Evolutionary conservation across 2,888 invertebrate genomes (phyloP).

Genomic region (Andrena fulva): DNA sequence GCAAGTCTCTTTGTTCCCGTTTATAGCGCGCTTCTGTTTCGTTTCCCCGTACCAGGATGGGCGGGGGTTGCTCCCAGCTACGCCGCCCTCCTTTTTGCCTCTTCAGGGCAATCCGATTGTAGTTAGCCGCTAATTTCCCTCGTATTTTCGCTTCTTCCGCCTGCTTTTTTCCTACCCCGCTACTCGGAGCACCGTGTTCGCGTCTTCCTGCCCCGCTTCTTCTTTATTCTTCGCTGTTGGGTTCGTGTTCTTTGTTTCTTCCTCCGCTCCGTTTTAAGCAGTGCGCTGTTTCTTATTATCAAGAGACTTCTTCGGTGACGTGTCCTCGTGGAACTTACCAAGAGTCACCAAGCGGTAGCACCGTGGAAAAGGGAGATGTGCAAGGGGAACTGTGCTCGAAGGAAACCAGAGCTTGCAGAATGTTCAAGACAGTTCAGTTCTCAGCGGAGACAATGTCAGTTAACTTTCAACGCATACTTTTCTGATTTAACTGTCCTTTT

Average conservation of each 20-base stretch:
- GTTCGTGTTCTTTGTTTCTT: neutral
- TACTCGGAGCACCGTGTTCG: neutral
- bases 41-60: neutral
- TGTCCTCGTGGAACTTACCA: no score
- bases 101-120: slow-evolving; percentile 26
- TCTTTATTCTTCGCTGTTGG: neutral
- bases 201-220: neutral
- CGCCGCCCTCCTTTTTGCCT: neutral
- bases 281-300: no score
- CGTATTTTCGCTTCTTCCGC: neutral
- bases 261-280: no score
- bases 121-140: slow-evolving; percentile 27
- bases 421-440: no score
- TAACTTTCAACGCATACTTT: neutral
- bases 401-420: no score
- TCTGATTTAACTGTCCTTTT: neutral
- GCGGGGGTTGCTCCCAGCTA: neutral
- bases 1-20: neutral
- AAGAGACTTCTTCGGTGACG: no score
- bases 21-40: neutral
- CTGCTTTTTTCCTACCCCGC: neutral
- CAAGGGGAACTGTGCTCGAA: no score
- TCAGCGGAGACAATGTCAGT: no score
- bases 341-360: no score
- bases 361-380: no score